These are phyloP conservation scores for Procambarus virginalis DNA, from an alignment of 1,140 invertebrate genomes.

Conservation along the genomic window DNA sequence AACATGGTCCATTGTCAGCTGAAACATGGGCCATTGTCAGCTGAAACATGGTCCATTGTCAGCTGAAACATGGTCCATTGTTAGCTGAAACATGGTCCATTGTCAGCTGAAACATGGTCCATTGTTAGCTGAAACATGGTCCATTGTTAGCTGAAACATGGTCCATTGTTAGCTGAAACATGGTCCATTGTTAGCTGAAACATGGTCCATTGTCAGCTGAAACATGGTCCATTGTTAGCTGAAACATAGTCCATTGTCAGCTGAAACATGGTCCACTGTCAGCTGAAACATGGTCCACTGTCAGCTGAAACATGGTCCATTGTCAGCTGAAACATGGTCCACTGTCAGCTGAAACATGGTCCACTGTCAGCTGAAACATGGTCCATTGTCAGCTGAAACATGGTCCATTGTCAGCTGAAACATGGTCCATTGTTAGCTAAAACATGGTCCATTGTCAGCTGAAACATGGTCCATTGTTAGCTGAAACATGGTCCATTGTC, in stretches of 20 bases:
- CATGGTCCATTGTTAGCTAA: neutral
- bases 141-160: constrained; percentile 8
- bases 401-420: constrained; percentile 13
- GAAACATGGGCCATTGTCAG: constrained; percentile 15
- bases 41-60: constrained; percentile 17
- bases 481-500: constrained; percentile 17
- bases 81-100: constrained; percentile 8
- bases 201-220: constrained; percentile 8
- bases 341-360: constrained; percentile 12
- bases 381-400: constrained; percentile 11
- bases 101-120: constrained; percentile 12
- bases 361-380: constrained; percentile 13
- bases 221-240: constrained; percentile 5
- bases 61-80: constrained; percentile 14
- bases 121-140: constrained; percentile 7
- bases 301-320: constrained; percentile 7
- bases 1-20: constrained; percentile 11
- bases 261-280: constrained; percentile 21
- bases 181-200: constrained; percentile 12
- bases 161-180: constrained; percentile 6
- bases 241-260: constrained; percentile 13
- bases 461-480: constrained; percentile 11
- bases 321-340: constrained; percentile 12
- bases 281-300: constrained; percentile 20
- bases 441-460: neutral